phyloP scores from a whole-genome alignment of 2,888 invertebrate species.

The Nemurella pictetii region DNA sequence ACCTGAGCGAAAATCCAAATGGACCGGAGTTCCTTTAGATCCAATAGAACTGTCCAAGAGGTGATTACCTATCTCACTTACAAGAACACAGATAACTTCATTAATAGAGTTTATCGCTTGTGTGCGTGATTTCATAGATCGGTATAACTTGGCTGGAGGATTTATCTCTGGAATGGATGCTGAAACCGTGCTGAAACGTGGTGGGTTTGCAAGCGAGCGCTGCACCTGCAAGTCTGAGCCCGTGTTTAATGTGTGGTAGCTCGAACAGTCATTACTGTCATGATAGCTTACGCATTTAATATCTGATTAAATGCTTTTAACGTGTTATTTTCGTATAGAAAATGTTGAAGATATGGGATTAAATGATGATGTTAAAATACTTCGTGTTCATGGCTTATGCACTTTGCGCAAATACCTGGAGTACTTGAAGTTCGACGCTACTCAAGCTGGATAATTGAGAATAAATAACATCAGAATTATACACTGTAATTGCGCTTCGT shows the following conservation, averaged over 20 bases:
- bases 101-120: slow-evolving; percentile 24
- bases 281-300: neutral
- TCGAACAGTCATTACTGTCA: neutral
- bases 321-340: neutral
- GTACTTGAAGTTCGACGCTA: neutral
- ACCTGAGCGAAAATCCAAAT: neutral
- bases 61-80: slow-evolving; percentile 26
- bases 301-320: neutral
- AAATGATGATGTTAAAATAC: too few relatives aligned
- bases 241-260: neutral
- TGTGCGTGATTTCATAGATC: slow-evolving; percentile 12
- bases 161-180: neutral
- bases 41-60: slow-evolving; percentile 8
- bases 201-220: neutral
- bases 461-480: neutral
- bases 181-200: neutral
- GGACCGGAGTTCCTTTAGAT: slow-evolving; percentile 10
- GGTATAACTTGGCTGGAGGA: slow-evolving; percentile 1
- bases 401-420: too few relatives aligned
- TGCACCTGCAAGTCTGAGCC: neutral
- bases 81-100: slow-evolving; percentile 25
- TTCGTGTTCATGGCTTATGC: too few relatives aligned
- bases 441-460: neutral
- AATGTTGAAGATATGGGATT: too few relatives aligned
- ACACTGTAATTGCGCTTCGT: neutral